Percentiles rank a stretch among this genome's conserved stretches.
Conservation (phyloP, 2,113 vertebrate genomes). For the Callorhinus ursinus region DNA sequence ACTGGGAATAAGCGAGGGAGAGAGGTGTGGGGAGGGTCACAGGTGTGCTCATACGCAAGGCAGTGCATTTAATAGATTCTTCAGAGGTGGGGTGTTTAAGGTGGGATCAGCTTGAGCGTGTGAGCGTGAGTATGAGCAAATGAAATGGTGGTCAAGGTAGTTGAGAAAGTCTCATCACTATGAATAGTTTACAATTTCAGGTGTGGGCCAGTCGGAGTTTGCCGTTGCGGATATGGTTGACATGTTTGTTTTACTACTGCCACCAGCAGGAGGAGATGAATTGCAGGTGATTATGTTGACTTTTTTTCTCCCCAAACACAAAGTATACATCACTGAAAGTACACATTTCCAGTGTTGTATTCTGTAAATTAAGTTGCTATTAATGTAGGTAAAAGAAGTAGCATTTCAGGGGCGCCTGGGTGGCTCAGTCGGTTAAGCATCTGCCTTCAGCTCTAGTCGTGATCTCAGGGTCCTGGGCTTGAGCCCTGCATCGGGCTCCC, state of each 20-base stretch:
- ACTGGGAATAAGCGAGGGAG: rapidly evolving
- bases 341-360: neutral
- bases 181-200: conserved; percentile 82
- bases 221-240: conserved; percentile 99
- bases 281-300: conserved; percentile 91
- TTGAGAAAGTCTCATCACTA: neutral
- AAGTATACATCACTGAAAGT: neutral
- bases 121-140: neutral
- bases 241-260: conserved; percentile 97
- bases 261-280: conserved; percentile 98
- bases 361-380: neutral
- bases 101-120: neutral
- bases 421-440: neutral
- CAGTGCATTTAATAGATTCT: neutral
- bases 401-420: neutral
- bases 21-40: rapidly evolving
- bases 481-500: neutral
- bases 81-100: neutral
- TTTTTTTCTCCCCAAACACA: neutral
- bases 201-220: conserved; percentile 98
- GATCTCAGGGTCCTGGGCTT: neutral
- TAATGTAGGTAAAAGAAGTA: neutral
- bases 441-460: neutral
- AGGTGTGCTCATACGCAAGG: neutral
- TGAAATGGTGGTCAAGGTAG: neutral